Conservation (phyloP, 2,113 vertebrate species). For the Tetraodon nigroviridis region DNA sequence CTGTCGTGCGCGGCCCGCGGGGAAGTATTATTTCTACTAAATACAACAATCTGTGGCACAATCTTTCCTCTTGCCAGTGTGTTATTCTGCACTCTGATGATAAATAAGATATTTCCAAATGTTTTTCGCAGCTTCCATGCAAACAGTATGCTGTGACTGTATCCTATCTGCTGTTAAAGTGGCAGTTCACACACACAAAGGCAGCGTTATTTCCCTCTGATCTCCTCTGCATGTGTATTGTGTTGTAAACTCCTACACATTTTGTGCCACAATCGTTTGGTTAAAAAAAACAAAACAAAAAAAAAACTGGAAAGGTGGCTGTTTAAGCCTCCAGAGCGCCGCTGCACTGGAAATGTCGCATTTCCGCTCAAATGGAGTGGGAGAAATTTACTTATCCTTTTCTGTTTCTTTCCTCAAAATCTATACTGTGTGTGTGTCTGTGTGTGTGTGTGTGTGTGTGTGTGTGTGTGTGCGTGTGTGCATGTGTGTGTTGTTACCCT, state of each 20-base stretch:
- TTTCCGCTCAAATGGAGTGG: constrained; percentile 37
- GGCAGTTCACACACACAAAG: constrained; percentile 23
- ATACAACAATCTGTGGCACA: constrained; percentile 54
- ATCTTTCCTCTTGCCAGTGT: constrained; percentile 40
- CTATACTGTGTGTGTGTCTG: constrained; percentile 12
- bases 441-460: constrained; percentile 30
- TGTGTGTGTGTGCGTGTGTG: constrained; percentile 42
- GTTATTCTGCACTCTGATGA: constrained; percentile 32
- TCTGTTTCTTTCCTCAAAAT: constrained; percentile 52
- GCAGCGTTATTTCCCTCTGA: constrained; percentile 45
- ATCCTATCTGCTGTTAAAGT: constrained; percentile 56
- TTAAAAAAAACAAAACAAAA: constrained; percentile 13
- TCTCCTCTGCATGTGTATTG: constrained; percentile 35
- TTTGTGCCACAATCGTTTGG: constrained; percentile 38
- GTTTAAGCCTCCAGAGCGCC: constrained; percentile 31
- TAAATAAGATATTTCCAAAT: constrained; percentile 52
- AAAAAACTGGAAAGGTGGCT: constrained; percentile 2
- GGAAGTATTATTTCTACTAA: constrained; percentile 37
- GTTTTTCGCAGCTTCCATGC: constrained; percentile 52
- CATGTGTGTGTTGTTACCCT: constrained; percentile 24
- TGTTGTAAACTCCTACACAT: constrained; percentile 42
- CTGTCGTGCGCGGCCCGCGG: constrained; percentile 12
- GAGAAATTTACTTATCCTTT: constrained; percentile 38
- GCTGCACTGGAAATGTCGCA: constrained; percentile 32
- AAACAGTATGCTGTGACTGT: constrained; percentile 50